These are phyloP conservation scores for Ciconia stormi DNA, from an alignment of 2,113 vertebrate species.

Conservation along the genomic window DNA sequence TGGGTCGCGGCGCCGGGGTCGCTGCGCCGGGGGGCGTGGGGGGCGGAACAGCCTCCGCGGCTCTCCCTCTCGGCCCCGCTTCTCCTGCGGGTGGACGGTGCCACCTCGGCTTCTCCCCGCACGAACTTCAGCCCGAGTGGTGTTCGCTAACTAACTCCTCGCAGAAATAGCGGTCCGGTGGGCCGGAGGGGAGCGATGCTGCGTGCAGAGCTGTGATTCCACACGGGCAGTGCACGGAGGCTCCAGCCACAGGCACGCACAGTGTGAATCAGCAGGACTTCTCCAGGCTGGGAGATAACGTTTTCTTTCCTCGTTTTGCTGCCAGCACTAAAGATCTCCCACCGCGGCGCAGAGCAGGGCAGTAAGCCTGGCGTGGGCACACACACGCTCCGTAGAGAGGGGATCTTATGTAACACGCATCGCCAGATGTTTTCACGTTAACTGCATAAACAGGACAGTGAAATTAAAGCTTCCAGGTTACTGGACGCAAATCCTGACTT, in stretches of 20 bases:
- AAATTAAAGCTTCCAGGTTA: slow-evolving; percentile 45
- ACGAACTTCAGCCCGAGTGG: not conserved
- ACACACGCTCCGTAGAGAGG: not conserved
- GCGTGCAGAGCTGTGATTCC: not conserved
- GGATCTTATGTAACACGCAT: slow-evolving; percentile 22
- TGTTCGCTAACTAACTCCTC: not conserved
- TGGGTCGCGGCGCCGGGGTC: too few relatives aligned
- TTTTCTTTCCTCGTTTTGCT: not conserved
- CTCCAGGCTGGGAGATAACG: not conserved
- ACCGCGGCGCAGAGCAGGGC: not conserved
- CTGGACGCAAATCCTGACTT: not conserved
- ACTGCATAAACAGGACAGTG: slow-evolving; percentile 23
- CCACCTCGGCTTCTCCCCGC: not conserved
- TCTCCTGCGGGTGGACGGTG: not conserved
- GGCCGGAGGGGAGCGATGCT: not conserved
- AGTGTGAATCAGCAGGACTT: slow-evolving; percentile 14
- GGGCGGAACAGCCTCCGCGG: not conserved
- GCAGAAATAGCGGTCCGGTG: not conserved
- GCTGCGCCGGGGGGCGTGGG: too few relatives aligned
- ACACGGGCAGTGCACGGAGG: not conserved
- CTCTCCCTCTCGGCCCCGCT: not conserved
- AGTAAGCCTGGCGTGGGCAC: not conserved
- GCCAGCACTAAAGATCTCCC: not conserved
- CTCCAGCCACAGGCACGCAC: not conserved
- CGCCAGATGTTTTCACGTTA: slow-evolving; percentile 62